Base-by-base conservation (phyloP, 2,888 invertebrate species). In the Hemaris fuciformis region DNA sequence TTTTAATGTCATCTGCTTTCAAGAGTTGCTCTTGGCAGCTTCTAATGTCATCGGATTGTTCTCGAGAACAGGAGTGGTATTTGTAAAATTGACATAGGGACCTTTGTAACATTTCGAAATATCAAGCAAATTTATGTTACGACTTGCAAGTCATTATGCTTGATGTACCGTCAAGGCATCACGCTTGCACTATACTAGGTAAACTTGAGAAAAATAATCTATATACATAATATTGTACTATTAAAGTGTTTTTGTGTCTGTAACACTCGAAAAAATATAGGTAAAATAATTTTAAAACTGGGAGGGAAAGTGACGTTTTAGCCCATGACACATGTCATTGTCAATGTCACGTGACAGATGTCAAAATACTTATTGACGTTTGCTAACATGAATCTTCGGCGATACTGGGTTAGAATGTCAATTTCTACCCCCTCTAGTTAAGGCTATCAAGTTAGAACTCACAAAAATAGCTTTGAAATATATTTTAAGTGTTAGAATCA, bases 401-500 rank as follows among this genome's bases (percentile, higher is more conserved):
- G 25, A 1, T 18, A 8, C 45, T 22, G 59, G 25, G 10, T 18
- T 18, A 25, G 41, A 60, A 53, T 23, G 41, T 53, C 25, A 41
- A 34, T 41, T 43, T 41, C 15, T 18, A 18, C 48, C 48, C 31
- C 10, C 31, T 18, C 27, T 59, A 38, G 41, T 18, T 60, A 60
- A 60, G 53, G 60, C 41, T 60, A 60, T 43, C 25, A 80, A 20
- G 66, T 87, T 87, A 87, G 84, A 81, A 78, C 83, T 85, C 89
- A 90, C 57, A 89, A 86, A 86, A 86, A 79, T 89, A 89, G 91
- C 90, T 91, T 91, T 77, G 34, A 56, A 85, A 88, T 81, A 74
- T 87, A 83, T 81, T 85, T 85, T 84, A 86, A 84, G 82, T 85
- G 81, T 87, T 88, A 88, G 86, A 76, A 83, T 91, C 89, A 83